Evolutionary conservation across 2,888 invertebrate species (phyloP).

Genomic region (Tethea ocularis): DNA sequence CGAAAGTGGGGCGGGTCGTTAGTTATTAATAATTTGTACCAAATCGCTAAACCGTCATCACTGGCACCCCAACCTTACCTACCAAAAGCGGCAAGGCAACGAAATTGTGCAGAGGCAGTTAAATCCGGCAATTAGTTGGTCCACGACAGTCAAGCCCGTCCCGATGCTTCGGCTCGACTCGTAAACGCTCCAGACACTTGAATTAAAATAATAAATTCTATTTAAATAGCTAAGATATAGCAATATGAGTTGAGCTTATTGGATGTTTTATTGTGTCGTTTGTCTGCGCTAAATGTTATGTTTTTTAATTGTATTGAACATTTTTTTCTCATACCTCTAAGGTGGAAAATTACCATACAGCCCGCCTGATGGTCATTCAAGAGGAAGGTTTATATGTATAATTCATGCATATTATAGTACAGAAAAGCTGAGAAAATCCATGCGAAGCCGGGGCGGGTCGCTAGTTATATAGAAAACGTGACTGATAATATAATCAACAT

Average conservation of each 20-base stretch:
- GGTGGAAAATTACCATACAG: no score
- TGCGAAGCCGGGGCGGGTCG: no score
- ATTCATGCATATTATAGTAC: no score
- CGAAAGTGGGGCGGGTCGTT: no score
- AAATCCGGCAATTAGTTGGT: conserved; percentile 26
- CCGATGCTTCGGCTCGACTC: neutral
- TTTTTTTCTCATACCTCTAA: no score
- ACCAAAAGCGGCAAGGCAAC: conserved; percentile 9
- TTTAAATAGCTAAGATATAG: conserved; percentile 1
- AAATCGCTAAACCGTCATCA: neutral
- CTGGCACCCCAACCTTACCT: neutral
- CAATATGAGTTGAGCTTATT: conserved; percentile 4
- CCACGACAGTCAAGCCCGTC: neutral
- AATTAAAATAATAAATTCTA: conserved; percentile 3
- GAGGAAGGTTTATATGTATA: no score
- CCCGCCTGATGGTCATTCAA: no score
- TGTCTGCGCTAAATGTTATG: neutral
- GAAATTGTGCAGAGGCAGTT: conserved; percentile 16
- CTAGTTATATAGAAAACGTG: no score
- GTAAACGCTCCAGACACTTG: neutral
- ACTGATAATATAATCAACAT: no score
- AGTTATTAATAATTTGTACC: no score
- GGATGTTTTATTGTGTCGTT: neutral
- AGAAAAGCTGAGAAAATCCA: no score
- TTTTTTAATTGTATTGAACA: no score